Base-by-base conservation (phyloP, 1,140 invertebrate genomes). In the Meteorus sp. region DNA sequence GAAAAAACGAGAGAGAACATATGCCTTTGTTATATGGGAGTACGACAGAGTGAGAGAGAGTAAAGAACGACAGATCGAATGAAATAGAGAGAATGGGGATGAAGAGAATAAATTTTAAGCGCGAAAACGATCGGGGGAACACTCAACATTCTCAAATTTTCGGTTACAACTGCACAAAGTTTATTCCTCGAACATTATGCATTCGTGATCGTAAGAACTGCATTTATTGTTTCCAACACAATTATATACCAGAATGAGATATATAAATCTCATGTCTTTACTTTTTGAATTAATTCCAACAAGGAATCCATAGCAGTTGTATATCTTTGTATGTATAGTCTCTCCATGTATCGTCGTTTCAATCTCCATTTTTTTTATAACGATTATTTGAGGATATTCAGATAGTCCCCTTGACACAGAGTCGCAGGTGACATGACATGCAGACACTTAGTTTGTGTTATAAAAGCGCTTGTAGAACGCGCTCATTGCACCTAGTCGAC, bases 401-500 rank as follows among this genome's bases (percentile, higher is more conserved):
- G 17, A 45, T 7, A 45, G 15, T n/a, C n/a, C n/a, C n/a, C n/a
- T n/a, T n/a, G n/a, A n/a, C 54, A 59, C 31, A 64, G 23, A 59
- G 61, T 59, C 60, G 47, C 61, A 64, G 56, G 51, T 62, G 63
- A 57, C 44, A 59, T 51, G 39, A 62, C 48, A 60, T 35, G 22
- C 29, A 64, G 51, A 60, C 63, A 63, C 29, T 58, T 61, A 66
- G 60, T 61, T 65, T 58, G 58, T 59, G 60, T 68, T 63, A 64
- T 65, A 67, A 65, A 60, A 62, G 71, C 69, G 73, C 73, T 74
- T 75, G 63, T 75, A 75, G 70, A 63, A 71, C 66, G 70, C 70
- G 69, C 71, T 73, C 67, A n/a, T 69, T 59, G 69, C 71, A 75
- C 70, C 67, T 75, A 74, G 69, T 71, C 70, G 59, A 75, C 65